Base-by-base conservation (phyloP, 2,113 vertebrate species). In the Amia ocellicauda region DNA sequence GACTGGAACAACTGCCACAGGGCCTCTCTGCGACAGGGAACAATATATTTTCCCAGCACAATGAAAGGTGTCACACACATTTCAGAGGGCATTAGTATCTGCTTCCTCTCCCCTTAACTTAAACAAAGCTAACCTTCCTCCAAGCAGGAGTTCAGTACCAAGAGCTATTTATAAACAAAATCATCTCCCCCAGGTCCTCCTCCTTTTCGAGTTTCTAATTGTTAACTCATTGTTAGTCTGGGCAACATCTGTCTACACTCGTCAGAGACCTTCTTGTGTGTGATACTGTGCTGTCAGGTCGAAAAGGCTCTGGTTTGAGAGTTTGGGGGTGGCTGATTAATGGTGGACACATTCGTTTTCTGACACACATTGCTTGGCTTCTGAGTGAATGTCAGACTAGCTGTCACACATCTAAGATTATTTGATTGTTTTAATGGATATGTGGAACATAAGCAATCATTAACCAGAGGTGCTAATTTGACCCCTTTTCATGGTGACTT, bases 61-160 rank as follows among this genome's bases (percentile, higher is more conserved):
- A 64, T 57, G 63, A 56, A 43, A 64, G 79, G 79, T 89, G 81
- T 84, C 85, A 82, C 82, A 86, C 78, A 82, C 58, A 70, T 81
- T 81, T 86, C 76, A 74, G 54, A 78, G 79, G 80, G 75, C 84
- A 85, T 86, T 83, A 87, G 80, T 72, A 60, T 40, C 66, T 43
- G 62, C 85, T 88, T 89, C 87, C 86, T 85, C 78, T 87, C 72
- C 68, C 81, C 78, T 79, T 84, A 77, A 71, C 67, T 68, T 77
- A 83, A 79, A 85, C 83, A 86, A 85, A 86, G 85, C 77, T 72
- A 58, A 72, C 75, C 78, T 81, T 86, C 80, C 85, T 83, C 77
- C 61, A 62, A 63, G 55, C 52, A 29, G 69, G 17, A 73, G 71
- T 62, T 68, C 63, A 66, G 85, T 84, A 50, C 58, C 43, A 31